Evolutionary conservation across 2,113 vertebrate species (phyloP), one percentile per base, ranked within the genome.

Genomic region (Mystacornis crossleyi): DNA sequence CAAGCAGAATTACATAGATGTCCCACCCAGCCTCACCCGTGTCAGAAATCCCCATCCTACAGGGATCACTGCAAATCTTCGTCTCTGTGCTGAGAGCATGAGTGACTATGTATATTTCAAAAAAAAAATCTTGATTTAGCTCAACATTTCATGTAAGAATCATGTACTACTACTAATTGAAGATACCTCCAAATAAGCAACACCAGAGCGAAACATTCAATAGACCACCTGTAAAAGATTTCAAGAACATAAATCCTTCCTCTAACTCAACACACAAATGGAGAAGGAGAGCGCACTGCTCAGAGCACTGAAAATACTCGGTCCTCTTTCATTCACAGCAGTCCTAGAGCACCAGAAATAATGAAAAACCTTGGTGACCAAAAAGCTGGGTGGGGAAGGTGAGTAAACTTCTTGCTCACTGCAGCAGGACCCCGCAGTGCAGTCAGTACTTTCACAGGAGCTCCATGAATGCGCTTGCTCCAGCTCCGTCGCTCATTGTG

Each of bases 31-130:
- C 45, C 69, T 77, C 84, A 48, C 69, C 77, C 70, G 48, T 69
- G 45, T 87, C 66, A 95, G 83, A 89, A 96, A 94, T 91, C 45
- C 53, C 89, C 53, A 51, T 87, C 60, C 65, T 51, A 57, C 7
- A 71, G 33, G 47, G 40, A 89, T 72, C 40, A 26, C 14, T 86
- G 69, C 48, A 73, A 87, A 55, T 34, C 43, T 55, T 70, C 8
- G 3, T 6, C 34, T 66, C 38, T 81, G 19, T 55, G 47, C 60
- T 0, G 4, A 86, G 23, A 80, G 29, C 26, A 82, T 0, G 0
- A 84, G 19, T 50, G 91, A 48, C 5, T 12, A 43, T 4, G 18
- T 36, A n/a, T 43, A 71, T 82, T 89, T 25, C 0, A 2, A 47
- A 72, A 54, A 70, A 89, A 74, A 89, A 74, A 9, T 24, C 36